A percentile compares a stretch with the other conserved stretches of the same genome.
phyloP scores from a whole-genome alignment of 35 echinoderm and acorn worm genomes.

The Diadema setosum region DNA sequence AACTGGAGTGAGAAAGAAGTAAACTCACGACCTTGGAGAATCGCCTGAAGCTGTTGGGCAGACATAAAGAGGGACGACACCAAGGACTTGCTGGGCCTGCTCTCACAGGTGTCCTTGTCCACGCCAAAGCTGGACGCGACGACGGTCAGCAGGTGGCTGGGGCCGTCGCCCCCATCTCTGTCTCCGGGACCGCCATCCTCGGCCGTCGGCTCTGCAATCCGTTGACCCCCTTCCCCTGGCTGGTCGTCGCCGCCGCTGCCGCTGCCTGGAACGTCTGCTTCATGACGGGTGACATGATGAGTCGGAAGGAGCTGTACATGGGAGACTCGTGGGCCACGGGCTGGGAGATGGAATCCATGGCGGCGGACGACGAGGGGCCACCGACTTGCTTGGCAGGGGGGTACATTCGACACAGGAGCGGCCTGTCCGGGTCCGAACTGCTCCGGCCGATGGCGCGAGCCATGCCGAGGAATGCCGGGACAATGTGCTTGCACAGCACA shows the following conservation, averaged over 20 bases:
- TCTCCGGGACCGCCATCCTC: neutral
- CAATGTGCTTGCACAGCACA: slow-evolving; percentile 36
- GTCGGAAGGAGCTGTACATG: slow-evolving; percentile 85
- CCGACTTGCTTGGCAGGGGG: slow-evolving; percentile 23
- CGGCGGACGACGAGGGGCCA: neutral
- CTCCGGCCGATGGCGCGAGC: slow-evolving; percentile 56
- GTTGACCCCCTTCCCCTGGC: neutral
- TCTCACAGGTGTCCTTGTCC: neutral
- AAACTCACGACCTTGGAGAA: no score
- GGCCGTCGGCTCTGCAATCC: neutral
- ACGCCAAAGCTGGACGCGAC: slow-evolving; percentile 61
- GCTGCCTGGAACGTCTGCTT: slow-evolving; percentile 18
- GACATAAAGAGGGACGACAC: neutral
- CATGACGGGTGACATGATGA: slow-evolving; percentile 86
- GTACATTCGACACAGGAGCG: slow-evolving; percentile 61
- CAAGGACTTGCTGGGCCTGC: neutral
- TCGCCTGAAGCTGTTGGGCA: neutral
- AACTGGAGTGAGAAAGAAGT: no score
- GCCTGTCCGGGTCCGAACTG: neutral
- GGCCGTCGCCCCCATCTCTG: neutral
- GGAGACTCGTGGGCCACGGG: neutral
- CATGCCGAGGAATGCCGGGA: slow-evolving; percentile 85
- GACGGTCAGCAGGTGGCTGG: slow-evolving; percentile 27
- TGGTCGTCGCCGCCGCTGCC: no score
- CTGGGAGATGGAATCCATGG: neutral